A percentile compares a stretch with the other conserved stretches of the same genome.
phyloP scores from a whole-genome alignment of 2,113 vertebrate genomes.

The Apeltes quadracus region DNA sequence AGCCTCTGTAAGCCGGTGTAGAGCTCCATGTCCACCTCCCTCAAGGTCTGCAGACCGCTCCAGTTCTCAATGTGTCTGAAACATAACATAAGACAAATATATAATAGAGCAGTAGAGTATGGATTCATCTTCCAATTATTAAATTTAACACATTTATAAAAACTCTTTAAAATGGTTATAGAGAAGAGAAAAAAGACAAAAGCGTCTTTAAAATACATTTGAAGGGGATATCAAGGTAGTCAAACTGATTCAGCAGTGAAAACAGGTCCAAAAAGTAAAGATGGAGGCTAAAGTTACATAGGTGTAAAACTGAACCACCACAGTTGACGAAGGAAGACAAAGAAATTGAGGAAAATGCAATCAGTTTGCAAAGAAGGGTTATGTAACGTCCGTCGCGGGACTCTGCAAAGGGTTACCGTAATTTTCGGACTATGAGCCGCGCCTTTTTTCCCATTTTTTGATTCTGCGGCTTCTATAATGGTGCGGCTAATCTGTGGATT shows the following conservation, averaged over 20 bases:
- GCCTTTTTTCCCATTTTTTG: too few species aligned
- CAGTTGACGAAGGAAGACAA: neutral
- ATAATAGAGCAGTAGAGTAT: neutral
- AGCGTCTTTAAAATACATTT: neutral
- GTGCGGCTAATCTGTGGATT: too few species aligned
- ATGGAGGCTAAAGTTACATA: neutral
- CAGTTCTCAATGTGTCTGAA: conserved; percentile 96
- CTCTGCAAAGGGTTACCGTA: too few species aligned
- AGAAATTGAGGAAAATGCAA: too few species aligned
- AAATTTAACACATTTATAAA: too few species aligned
- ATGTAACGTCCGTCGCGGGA: too few species aligned
- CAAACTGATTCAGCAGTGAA: neutral
- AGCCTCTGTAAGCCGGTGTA: conserved; percentile 94
- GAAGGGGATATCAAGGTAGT: neutral
- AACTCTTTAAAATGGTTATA: too few species aligned
- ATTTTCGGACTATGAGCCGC: too few species aligned
- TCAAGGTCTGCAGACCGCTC: conserved; percentile 87
- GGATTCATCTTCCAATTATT: neutral
- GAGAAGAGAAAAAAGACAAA: too few species aligned
- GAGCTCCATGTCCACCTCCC: conserved; percentile 90
- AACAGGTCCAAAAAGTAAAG: neutral
- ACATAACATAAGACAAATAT: conserved; percentile 39
- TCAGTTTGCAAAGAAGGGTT: too few species aligned
- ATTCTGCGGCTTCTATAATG: too few species aligned
- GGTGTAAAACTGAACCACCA: neutral